Evolutionary conservation across 1,140 invertebrate species (phyloP), one percentile per base, ranked within the genome.

Genomic region (Chymomyza costata): DNA sequence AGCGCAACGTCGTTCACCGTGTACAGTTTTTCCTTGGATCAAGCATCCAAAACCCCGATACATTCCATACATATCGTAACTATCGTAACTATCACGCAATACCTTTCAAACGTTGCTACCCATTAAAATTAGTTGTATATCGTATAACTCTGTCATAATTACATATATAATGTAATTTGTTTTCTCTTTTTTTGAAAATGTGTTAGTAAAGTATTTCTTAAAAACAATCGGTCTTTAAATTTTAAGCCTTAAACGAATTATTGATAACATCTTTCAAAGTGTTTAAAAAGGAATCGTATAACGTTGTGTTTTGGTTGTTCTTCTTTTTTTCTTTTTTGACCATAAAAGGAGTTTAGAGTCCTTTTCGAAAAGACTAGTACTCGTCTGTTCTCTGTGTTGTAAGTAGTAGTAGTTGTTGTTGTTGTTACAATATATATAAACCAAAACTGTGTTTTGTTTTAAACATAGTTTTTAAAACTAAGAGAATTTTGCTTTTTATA

Each of bases 311-410:
- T 65, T 71, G 65, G 62, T 69, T 78, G 41, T 49, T 38, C 41
- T 17, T n/a, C 7, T 44, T 39, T 41, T 48, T 44, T 28, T 43
- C 43, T 13, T 28, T 47, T 25, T 57, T 46, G 28, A 61, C 61
- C 56, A 60, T 41, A 41, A 76, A 74, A 74, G 69, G 62, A 81
- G 81, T 84, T 84, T 84, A 84, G 76, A 84, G 82, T 84, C 82
- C 82, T 84, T 84, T 84, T 83, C 68, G 40, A 84, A 84, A 84
- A 84, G 82, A 84, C 82, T 84, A 78, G 74, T 76, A 63, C 57
- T 80, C 73, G 67, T 73, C 68, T 19, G 38, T 43, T 30, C 17
- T 43, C 11, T 41, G 18, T 15, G 15, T 16, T 2, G 13, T 32
- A 19, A 35, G 8, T 30, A 14, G 17, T 58, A 16, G 38, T 41